These are phyloP conservation scores for Centrocercus urophasianus DNA, from an alignment of 2,113 vertebrate species.

Conservation along the genomic window DNA sequence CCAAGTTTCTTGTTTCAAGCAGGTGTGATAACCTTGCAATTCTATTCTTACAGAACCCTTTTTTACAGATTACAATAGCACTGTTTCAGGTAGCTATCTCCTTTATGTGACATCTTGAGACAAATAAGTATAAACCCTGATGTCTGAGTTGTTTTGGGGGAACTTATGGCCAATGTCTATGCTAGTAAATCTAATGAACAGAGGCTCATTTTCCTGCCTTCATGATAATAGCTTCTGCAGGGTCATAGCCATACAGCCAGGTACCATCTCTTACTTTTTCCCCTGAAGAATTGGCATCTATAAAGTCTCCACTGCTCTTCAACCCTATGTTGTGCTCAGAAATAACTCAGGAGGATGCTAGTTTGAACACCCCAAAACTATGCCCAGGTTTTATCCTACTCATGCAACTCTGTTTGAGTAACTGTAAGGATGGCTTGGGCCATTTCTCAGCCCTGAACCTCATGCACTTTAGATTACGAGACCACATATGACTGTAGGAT, in stretches of 20 bases:
- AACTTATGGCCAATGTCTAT: not conserved
- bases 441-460: not conserved
- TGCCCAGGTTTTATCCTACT: not conserved
- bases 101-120: not conserved
- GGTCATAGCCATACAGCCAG: not conserved
- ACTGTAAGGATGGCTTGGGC: not conserved
- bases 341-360: not conserved
- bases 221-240: not conserved
- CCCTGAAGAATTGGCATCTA: not conserved
- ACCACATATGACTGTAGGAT: not conserved
- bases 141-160: not conserved
- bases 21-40: not conserved
- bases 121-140: not conserved
- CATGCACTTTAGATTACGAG: not conserved
- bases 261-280: not conserved
- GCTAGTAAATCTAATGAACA: not conserved
- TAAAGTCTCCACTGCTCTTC: not conserved
- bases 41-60: not conserved
- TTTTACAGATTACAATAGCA: not conserved
- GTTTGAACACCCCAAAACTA: not conserved
- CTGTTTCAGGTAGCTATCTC: not conserved
- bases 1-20: not conserved
- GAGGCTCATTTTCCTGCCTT: not conserved
- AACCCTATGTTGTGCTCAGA: not conserved
- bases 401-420: accelerated